A percentile compares a stretch with the other conserved stretches of the same genome.
These are phyloP conservation scores for Redunca redunca DNA, from an alignment of 2,113 vertebrate species.

Conservation along the genomic window DNA sequence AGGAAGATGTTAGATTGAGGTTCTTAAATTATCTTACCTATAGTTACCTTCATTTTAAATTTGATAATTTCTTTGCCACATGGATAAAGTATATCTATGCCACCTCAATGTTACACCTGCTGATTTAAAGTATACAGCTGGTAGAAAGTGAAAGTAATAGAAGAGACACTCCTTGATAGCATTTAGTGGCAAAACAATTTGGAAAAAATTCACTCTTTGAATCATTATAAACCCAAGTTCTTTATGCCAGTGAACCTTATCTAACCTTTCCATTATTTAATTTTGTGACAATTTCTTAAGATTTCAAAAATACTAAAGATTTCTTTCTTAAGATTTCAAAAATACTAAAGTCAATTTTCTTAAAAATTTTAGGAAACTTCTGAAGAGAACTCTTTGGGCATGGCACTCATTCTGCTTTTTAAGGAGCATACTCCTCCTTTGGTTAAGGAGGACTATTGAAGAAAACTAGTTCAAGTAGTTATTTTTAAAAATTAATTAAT, in stretches of 20 bases:
- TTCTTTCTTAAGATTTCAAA: not conserved
- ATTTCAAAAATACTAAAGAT: not conserved
- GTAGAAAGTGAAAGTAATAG: not conserved
- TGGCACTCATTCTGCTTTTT: not conserved
- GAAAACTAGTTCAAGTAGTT: not conserved
- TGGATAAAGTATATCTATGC: not conserved
- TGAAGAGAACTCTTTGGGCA: not conserved
- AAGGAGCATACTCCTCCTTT: not conserved
- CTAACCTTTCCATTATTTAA: not conserved
- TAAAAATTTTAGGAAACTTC: not conserved
- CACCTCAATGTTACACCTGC: not conserved
- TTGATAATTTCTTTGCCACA: not conserved
- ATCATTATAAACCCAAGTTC: not conserved
- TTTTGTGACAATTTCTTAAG: not conserved
- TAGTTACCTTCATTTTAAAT: not conserved
- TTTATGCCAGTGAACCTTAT: not conserved
- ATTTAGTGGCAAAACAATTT: not conserved
- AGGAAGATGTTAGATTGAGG: not conserved
- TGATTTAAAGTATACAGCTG: not conserved
- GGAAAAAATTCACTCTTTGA: not conserved
- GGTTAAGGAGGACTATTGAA: not conserved
- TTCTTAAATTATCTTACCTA: not conserved
- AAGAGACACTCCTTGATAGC: not conserved
- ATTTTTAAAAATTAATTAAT: not conserved
- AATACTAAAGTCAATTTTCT: not conserved